Percentiles rank a stretch among this genome's conserved stretches.
Conservation (phyloP, 2,797 vertebrate genomes). For the Cuniculus paca region DNA sequence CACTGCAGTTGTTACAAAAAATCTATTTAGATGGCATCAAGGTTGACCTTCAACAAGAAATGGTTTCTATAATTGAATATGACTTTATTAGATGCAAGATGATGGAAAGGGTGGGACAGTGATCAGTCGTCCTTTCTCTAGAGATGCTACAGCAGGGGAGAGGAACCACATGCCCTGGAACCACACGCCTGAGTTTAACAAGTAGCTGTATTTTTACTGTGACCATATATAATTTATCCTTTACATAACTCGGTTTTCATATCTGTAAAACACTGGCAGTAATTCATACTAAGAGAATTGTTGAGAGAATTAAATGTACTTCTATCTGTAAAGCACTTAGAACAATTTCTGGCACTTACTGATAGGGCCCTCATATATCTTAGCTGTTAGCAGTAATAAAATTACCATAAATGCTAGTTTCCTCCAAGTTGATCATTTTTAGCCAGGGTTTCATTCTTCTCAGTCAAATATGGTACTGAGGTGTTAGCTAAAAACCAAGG, state of each 20-base stretch:
- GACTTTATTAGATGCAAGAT: slow-evolving; percentile 3
- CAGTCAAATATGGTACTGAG: neutral
- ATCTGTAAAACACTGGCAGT: slow-evolving; percentile 23
- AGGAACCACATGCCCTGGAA: neutral
- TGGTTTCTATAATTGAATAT: slow-evolving; percentile 8
- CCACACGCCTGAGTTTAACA: slow-evolving; percentile 24
- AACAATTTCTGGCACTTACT: slow-evolving; percentile 35
- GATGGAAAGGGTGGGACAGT: neutral
- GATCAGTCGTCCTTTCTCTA: slow-evolving; percentile 9
- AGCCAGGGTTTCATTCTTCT: slow-evolving; percentile 38
- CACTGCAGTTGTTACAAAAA: slow-evolving; percentile 24
- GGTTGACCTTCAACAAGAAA: slow-evolving; percentile 17
- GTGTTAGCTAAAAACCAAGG: slow-evolving; percentile 43
- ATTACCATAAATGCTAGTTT: neutral
- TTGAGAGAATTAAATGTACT: neutral
- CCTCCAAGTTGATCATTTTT: slow-evolving; percentile 40
- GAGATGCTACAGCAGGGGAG: neutral
- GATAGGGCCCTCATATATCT: neutral
- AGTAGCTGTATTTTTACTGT: neutral
- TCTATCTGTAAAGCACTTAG: neutral
- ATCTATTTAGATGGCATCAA: slow-evolving; percentile 12
- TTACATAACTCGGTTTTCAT: neutral
- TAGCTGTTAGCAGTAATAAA: neutral
- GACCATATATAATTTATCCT: neutral
- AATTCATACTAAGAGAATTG: neutral